Conservation (phyloP, 2,797 vertebrate genomes). For the Aplochiton taeniatus region DNA sequence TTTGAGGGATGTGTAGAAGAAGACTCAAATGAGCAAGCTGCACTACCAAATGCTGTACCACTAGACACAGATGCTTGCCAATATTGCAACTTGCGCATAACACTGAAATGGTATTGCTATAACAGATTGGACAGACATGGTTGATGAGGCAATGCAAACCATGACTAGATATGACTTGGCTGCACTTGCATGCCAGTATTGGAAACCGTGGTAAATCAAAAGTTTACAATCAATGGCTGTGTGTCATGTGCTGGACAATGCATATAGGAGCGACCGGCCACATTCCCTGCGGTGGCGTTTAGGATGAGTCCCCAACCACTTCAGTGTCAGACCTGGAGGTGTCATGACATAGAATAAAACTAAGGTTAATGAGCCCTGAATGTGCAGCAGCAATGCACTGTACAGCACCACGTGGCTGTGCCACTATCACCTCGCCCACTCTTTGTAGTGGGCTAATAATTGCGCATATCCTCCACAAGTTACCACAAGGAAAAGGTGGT, state of each 20-base stretch:
- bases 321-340: too few species aligned
- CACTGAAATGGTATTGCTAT: conserved; percentile 3
- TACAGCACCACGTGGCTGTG: conserved; percentile 25
- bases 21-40: too few species aligned
- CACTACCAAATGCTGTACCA: too few species aligned
- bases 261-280: background rate
- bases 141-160: background rate
- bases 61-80: too few species aligned
- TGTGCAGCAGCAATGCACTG: conserved; percentile 52
- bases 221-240: background rate
- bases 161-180: background rate
- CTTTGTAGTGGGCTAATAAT: conserved; percentile 53
- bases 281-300: too few species aligned
- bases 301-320: too few species aligned
- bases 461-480: conserved; percentile 30
- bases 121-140: background rate
- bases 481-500: too few species aligned
- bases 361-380: conserved; percentile 42
- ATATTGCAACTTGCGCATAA: background rate
- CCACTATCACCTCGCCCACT: conserved; percentile 31
- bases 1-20: too few species aligned
- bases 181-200: background rate
- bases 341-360: background rate
- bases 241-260: background rate
- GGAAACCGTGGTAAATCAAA: background rate